phyloP scores from a whole-genome alignment of 1,140 invertebrate genomes.

The Saxidomus purpurata region DNA sequence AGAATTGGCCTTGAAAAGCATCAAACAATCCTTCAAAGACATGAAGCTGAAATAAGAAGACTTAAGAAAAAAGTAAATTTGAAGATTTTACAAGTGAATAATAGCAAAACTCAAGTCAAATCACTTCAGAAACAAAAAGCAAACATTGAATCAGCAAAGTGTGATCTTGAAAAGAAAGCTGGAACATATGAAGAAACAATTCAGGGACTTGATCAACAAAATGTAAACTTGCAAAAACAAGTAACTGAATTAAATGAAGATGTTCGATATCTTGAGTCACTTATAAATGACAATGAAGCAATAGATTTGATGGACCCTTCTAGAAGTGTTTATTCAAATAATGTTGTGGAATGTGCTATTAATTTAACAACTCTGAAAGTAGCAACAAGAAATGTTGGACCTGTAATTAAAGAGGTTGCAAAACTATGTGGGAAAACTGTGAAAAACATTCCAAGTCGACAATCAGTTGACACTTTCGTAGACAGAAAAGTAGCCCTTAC shows the following conservation, averaged over 20 bases:
- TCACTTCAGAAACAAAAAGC: neutral
- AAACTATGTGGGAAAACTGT: constrained; percentile 33
- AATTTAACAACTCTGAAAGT: constrained; percentile 40
- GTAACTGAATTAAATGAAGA: neutral
- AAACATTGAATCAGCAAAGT: neutral
- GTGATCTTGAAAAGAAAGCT: neutral
- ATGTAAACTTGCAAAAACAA: neutral
- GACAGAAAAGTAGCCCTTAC: constrained; percentile 35
- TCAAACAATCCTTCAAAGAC: neutral
- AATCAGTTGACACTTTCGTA: constrained; percentile 16
- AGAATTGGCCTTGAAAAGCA: neutral
- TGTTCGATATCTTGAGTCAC: neutral
- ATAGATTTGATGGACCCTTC: neutral
- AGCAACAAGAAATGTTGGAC: constrained; percentile 40
- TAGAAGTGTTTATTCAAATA: constrained; percentile 3
- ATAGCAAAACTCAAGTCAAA: neutral
- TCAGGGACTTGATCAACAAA: neutral
- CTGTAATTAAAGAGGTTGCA: constrained; percentile 40
- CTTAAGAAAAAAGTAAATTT: neutral
- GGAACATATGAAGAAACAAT: neutral
- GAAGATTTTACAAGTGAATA: neutral
- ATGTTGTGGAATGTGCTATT: constrained; percentile 20
- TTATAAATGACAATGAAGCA: neutral
- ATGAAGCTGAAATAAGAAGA: constrained; percentile 18
- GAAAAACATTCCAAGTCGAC: neutral